Base-by-base conservation (phyloP, 2,113 vertebrate genomes). In the Actinemys pallida region DNA sequence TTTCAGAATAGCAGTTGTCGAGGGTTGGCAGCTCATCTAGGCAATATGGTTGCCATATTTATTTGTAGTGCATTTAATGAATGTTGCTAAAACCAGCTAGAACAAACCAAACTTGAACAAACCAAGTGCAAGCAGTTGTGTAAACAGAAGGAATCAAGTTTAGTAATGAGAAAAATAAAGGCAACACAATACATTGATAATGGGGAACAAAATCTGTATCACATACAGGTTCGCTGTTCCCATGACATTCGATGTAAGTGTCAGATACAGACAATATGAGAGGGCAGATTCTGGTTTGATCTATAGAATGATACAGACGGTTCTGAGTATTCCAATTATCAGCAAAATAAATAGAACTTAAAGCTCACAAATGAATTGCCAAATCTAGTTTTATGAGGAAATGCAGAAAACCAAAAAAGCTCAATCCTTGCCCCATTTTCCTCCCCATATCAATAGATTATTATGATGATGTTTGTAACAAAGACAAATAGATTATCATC, bases 21-120 rank as follows among this genome's bases (percentile, higher is more conserved):
- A 89, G 62, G 84, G 83, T 16, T 39, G 3, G 76, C 45, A 79
- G n/a, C 1, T 27, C 72, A 90, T 75, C 31, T 3, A 59, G 12
- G 5, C 4, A 4, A 29, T 75, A 69, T 69, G 35, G 25, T 13
- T 86, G 78, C 93, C 83, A n/a, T 80, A 86, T 84, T 27, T 69
- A 84, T 35, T 89, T 90, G 1, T 82, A 92, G 91, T 57, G 16
- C 88, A 24, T 52, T 89, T 95, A 92, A 78, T 78, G 88, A 65
- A 86, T 79, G 39, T 62, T 89, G 39, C 42, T 29, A 22, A 50
- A 62, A 2, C 10, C 5, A 39, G 75, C 53, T 82, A 65, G 45
- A 2, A 49, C 8, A 72, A 72, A 39, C n/a, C 19, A 72, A 10
- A 72, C 3, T 49, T 80, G 9, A 69, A 92, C 5, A 87, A 90